Evolutionary conservation across 2,113 vertebrate genomes (phyloP).

Genomic region (Psittacula cyanocephala): DNA sequence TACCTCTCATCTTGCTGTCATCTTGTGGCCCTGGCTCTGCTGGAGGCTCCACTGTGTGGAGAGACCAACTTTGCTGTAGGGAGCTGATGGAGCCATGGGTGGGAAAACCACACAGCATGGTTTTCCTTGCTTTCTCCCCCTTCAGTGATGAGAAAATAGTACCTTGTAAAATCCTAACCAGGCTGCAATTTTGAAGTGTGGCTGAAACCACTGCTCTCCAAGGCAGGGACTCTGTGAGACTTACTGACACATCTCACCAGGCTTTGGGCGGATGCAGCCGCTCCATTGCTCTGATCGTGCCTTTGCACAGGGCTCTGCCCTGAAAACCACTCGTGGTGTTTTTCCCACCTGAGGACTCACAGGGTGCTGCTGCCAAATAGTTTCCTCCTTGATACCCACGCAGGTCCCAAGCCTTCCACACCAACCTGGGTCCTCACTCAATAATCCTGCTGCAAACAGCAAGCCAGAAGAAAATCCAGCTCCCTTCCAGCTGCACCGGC

Average conservation of each 20-base stretch:
- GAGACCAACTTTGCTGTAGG: not conserved
- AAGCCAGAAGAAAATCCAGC: not conserved
- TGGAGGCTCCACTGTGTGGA: accelerated
- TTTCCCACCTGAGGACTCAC: not conserved
- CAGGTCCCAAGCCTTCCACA: not conserved
- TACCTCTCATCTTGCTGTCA: not conserved
- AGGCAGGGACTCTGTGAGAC: not conserved
- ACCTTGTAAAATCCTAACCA: not conserved
- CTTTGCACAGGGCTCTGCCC: not conserved
- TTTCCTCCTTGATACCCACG: not conserved
- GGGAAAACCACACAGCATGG: not conserved
- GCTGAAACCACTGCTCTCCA: not conserved
- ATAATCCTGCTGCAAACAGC: not conserved
- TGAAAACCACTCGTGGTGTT: not conserved
- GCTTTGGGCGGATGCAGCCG: accelerated
- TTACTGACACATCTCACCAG: not conserved
- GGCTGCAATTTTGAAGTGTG: not conserved
- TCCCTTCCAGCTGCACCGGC: not conserved
- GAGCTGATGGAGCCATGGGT: not conserved
- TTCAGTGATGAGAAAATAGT: not conserved
- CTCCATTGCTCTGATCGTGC: not conserved
- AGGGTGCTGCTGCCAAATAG: not conserved
- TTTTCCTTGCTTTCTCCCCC: not conserved
- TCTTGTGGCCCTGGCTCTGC: not conserved
- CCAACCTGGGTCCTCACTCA: not conserved